Base-by-base conservation (phyloP, 2,888 invertebrate genomes). In the Lapara coniferarum region DNA sequence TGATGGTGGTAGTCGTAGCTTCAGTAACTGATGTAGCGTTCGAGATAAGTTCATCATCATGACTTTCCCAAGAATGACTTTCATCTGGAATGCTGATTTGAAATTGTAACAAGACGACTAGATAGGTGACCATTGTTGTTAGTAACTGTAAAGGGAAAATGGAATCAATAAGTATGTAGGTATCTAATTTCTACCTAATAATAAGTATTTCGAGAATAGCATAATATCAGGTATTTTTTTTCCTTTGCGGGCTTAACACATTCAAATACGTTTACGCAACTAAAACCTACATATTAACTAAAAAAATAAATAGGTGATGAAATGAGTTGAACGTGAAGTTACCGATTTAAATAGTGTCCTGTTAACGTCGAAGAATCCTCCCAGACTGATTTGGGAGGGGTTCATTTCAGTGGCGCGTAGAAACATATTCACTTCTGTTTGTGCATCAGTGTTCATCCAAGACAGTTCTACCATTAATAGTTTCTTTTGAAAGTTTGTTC, bases 391-490 rank as follows among this genome's bases (percentile, higher is more conserved):
- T 78, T 96, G 95, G 5, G 96, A 96, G 0, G 96, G 96, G 84
- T 96, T 96, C 96, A 96, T 96, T 88, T 96, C 96, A 0, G 96
- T 96, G 46, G 96, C 96, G 59, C 96, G 90, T 68, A 96, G 85
- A 81, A 96, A 96, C 96, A 96, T 96, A 83, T 96, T 96, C 46
- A 96, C 96, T 85, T 96, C 96, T 10, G 96, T 96, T 83, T 96
- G 96, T 0, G 96, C 96, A 79, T 96, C 96, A 0, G 96, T 95
- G 79, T 96, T 96, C 96, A 96, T 96, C 96, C 96, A 96, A 1
- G 96, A 96, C 4, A 96, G 81, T 79, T 96, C 96, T 1, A 96
- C 96, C 92, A 96, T 95, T 0, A 96, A 85, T 13, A 96, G 87
- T 78, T 96, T 96, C 89, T 96, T 96, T 85, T 96, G 96, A 77